Evolutionary conservation across 1,140 invertebrate genomes (phyloP).

Genomic region (Aphaenogaster ashmeadi): DNA sequence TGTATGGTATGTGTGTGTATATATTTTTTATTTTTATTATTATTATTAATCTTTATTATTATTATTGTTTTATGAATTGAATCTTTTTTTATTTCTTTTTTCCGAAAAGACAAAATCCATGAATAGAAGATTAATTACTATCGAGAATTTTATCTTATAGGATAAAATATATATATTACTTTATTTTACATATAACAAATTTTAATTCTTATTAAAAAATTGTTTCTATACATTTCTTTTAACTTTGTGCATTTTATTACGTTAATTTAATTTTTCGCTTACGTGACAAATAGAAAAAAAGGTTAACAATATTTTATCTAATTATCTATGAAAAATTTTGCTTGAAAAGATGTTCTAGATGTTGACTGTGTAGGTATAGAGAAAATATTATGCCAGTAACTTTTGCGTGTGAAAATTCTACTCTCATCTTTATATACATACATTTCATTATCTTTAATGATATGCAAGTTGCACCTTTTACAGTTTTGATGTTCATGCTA

Average conservation of each 20-base stretch:
- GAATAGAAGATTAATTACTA: not conserved
- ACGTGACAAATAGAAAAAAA: not conserved
- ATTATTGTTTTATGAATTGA: not conserved
- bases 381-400: constrained; percentile 10
- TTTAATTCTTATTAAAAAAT: not conserved
- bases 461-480: not conserved
- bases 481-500: constrained; percentile 3
- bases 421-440: constrained; percentile 4
- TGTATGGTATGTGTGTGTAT: too few species aligned
- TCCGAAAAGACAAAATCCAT: not conserved
- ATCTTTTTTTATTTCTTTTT: not conserved
- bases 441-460: constrained; percentile 28
- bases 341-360: not conserved
- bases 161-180: too few species aligned
- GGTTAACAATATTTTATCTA: not conserved
- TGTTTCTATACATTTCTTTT: not conserved
- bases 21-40: too few species aligned
- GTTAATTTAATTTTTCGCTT: not conserved
- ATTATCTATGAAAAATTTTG: not conserved
- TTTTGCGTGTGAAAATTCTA: not conserved
- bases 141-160: not conserved
- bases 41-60: not conserved
- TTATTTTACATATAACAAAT: not conserved
- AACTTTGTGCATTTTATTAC: not conserved
- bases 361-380: not conserved